Base-by-base conservation (phyloP, 1,140 invertebrate species). In the Diabrotica undecimpunctata region DNA sequence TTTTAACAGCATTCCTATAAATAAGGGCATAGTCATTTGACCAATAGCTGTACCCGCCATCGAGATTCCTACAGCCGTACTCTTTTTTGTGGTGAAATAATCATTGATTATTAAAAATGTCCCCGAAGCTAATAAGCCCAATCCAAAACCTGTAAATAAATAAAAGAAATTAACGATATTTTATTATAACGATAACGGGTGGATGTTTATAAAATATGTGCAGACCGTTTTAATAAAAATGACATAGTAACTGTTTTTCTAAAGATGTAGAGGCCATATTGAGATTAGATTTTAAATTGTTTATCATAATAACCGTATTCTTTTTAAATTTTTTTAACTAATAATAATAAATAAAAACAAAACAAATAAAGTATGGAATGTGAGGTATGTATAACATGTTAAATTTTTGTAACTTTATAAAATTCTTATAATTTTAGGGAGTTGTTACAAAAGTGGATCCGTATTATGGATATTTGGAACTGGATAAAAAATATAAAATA, bases 41-140 rank as follows among this genome's bases (percentile, higher is more conserved):
- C 90, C 90, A 2, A 91, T 69, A 13, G 87, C 89, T 41, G 88
- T 89, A 10, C 89, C 82, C 0, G 88, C 88, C 78, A 89, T 85
- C 0, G 88, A 83, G 2, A 89, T 74, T 7, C 89, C 88, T 55
- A 90, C 86, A 0, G 90, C 90, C 36, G 84, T 79, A 51, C 85
- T 86, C 58, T 89, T 85, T 74, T 83, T 86, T 62, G 81, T 79
- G 46, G 79, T 82, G 66, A 92, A 92, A 73, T 90, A 92, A 0
- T 86, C 84, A 73, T 90, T 90, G 5, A 91, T 80, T 5, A 89
- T 86, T 60, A 91, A 81, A 71, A 86, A 87, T n/a, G 85, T 85
- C 3, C 88, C 82, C n/a, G 87, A 83, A 66, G 86, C 84, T 46
- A 87, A 83, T 9, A 90, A 78, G 41, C 85, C 85, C 62, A 88